Conservation (phyloP, 1,140 invertebrate genomes). For the Lordiphosa mommai region DNA sequence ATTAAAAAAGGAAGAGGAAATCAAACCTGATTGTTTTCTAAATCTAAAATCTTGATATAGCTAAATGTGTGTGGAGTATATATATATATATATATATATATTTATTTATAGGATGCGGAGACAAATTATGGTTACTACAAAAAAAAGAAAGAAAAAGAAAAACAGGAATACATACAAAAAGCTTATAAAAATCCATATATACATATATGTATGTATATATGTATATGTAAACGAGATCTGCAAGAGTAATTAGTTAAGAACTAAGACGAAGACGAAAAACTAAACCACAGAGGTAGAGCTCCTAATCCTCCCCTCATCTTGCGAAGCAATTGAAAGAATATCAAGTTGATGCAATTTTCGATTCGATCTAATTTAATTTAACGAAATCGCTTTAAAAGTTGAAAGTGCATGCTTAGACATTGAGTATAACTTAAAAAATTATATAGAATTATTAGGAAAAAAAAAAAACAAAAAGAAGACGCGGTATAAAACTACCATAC, state of each 20-base stretch:
- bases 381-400: constrained; percentile 65
- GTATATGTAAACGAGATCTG: constrained; percentile 20
- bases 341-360: constrained; percentile 45
- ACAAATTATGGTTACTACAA: constrained; percentile 79
- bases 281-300: too few relatives aligned
- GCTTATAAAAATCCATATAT: constrained; percentile 66
- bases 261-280: constrained; percentile 55
- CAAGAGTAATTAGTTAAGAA: constrained; percentile 66
- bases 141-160: constrained; percentile 31
- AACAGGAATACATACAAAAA: constrained; percentile 58
- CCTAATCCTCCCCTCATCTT: constrained; percentile 2
- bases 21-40: constrained; percentile 67
- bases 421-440: constrained; percentile 70
- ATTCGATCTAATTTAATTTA: constrained; percentile 49
- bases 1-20: constrained; percentile 48
- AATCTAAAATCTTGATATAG: constrained; percentile 66
- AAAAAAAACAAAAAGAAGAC: too few relatives aligned
- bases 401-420: constrained; percentile 51
- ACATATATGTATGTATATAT: constrained; percentile 34
- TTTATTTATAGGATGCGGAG: constrained; percentile 42
- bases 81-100: constrained; percentile 64
- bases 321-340: constrained; percentile 61
- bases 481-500: too few relatives aligned
- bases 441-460: constrained; percentile 51
- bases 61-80: constrained; percentile 77